Percentiles rank a stretch among this genome's conserved stretches.
Evolutionary conservation across 2,888 invertebrate species (phyloP).

Genomic region (Bembecia ichneumoniformis): DNA sequence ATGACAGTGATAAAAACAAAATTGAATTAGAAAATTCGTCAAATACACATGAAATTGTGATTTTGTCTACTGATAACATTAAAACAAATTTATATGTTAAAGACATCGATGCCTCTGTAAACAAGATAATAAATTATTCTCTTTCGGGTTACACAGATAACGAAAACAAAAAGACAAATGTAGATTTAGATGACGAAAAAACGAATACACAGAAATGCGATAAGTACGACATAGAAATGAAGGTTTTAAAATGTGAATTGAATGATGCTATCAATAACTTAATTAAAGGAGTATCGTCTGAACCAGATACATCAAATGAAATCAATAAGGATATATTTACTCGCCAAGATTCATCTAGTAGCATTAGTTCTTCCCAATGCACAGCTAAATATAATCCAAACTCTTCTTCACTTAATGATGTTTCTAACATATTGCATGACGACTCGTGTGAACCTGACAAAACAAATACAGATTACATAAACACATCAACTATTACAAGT

Average conservation of each 20-base stretch:
- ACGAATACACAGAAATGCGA: conserved; percentile 11
- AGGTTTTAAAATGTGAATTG: conserved; percentile 59
- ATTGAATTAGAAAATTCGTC: conserved; percentile 2
- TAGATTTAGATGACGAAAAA: conserved; percentile 1
- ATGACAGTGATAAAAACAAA: conserved; percentile 2
- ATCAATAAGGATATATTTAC: conserved; percentile 35
- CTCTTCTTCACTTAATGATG: conserved; percentile 73
- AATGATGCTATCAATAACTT: conserved; percentile 63
- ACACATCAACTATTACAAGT: conserved; percentile 23
- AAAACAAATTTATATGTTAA: conserved; percentile 56
- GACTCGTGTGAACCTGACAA: conserved; percentile 31
- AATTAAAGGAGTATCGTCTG: conserved; percentile 54
- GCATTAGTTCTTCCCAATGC: conserved; percentile 77
- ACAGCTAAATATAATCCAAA: conserved; percentile 79
- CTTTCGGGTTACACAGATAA: background rate
- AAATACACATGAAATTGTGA: conserved; percentile 44
- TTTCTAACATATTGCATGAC: conserved; percentile 69
- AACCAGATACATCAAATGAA: conserved; percentile 39
- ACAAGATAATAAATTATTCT: background rate
- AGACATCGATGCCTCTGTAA: conserved; percentile 27
- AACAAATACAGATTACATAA: conserved; percentile 17
- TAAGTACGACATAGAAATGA: conserved; percentile 49
- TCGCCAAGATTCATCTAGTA: conserved; percentile 74
- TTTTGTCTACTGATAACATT: conserved; percentile 52
- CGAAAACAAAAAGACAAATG: conserved; percentile 2